These are phyloP conservation scores for Microctonus hyperodae DNA, from an alignment of 2,888 invertebrate species.

Conservation along the genomic window DNA sequence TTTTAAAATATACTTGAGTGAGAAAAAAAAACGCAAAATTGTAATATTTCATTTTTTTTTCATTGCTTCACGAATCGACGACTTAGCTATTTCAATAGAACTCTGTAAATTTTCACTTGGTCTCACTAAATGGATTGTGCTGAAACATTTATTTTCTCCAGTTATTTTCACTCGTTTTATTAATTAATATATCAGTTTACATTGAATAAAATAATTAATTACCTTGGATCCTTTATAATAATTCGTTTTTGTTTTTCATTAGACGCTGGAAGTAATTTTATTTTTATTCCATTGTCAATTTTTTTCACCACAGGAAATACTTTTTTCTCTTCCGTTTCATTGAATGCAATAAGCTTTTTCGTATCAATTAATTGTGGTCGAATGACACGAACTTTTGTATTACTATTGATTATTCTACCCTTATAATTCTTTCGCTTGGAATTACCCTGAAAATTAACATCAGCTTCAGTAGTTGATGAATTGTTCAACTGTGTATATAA, in stretches of 20 bases:
- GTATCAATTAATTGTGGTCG: constrained; percentile 53
- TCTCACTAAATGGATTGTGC: constrained; percentile 46
- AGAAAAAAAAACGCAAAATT: constrained; percentile 9
- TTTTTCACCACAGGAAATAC: constrained; percentile 50
- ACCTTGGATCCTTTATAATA: constrained; percentile 53
- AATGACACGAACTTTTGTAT: constrained; percentile 43
- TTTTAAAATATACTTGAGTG: constrained; percentile 25
- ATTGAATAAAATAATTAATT: constrained; percentile 26
- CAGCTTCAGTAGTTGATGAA: constrained; percentile 15
- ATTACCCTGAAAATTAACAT: not conserved
- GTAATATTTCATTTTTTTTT: constrained; percentile 36
- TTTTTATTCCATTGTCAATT: constrained; percentile 48
- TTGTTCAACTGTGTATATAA: not conserved
- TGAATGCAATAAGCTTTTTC: constrained; percentile 38
- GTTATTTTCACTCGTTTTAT: constrained; percentile 7
- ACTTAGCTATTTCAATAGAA: constrained; percentile 49
- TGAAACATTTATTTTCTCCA: constrained; percentile 38
- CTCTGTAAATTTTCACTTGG: constrained; percentile 49
- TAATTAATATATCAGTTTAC: constrained; percentile 17
- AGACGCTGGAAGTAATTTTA: constrained; percentile 46
- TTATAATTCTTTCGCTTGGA: constrained; percentile 54
- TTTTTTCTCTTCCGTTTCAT: constrained; percentile 36
- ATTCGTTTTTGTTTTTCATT: constrained; percentile 50
- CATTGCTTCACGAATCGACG: constrained; percentile 52
- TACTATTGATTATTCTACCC: constrained; percentile 42